Percentiles rank a stretch among this genome's conserved stretches.
Evolutionary conservation across 2,797 vertebrate genomes (phyloP).

Genomic region (Darevskia mixta): DNA sequence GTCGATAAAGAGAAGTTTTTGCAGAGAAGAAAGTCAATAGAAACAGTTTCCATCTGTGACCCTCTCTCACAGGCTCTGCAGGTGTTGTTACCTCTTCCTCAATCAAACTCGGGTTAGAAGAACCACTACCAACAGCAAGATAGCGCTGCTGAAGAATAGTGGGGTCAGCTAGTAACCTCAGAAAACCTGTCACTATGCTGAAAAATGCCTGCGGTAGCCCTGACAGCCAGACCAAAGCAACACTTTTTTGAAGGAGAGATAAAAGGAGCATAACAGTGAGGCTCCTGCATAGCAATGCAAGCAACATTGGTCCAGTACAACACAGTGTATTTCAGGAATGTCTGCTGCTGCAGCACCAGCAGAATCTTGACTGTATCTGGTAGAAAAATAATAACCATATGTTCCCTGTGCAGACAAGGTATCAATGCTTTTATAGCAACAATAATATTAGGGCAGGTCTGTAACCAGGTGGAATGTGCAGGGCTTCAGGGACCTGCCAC

Average conservation of each 20-base stretch:
- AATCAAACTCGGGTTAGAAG: not conserved
- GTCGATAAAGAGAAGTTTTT: conserved; percentile 1
- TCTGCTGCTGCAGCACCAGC: not conserved
- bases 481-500: not conserved
- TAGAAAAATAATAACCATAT: conserved; percentile 43
- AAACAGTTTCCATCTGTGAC: conserved; percentile 19
- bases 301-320: conserved; percentile 36
- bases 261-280: conserved; percentile 26
- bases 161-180: conserved; percentile 30
- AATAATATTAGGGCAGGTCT: not conserved
- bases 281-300: conserved; percentile 12
- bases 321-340: conserved; percentile 44
- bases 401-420: conserved; percentile 35
- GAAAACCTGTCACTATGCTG: conserved; percentile 40
- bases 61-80: not conserved
- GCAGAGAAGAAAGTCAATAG: not conserved
- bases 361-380: conserved; percentile 18
- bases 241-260: not conserved
- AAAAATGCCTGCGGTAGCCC: conserved; percentile 30
- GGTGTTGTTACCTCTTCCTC: conserved; percentile 23
- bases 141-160: not conserved
- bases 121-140: not conserved
- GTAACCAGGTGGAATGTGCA: not conserved
- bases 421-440: conserved; percentile 37
- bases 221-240: conserved; percentile 19